Base-by-base conservation (phyloP, 2,888 invertebrate genomes). In the Baccha elongata region DNA sequence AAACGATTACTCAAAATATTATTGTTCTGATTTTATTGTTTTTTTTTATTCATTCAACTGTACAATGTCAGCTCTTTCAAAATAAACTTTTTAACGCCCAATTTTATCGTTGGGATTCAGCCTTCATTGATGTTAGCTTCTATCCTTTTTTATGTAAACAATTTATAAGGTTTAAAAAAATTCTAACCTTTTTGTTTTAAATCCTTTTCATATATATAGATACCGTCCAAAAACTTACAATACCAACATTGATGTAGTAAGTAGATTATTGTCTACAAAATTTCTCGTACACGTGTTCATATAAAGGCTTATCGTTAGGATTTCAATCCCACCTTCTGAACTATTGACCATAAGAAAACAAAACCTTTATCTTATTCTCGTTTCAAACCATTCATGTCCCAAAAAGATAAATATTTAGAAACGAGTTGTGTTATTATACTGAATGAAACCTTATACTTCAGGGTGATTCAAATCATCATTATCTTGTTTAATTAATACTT, bases 341-440 rank as follows among this genome's bases (percentile, higher is more conserved):
- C 2, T 55, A 21, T 37, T 21, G 53, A 55, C 21, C 21, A 21
- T 55, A 32, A 35, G 3, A 35, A 35, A 35, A 35, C 37, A 55
- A 21, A 13, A 17, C 7, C 37, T 37, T 10, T n/a, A 19, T 35
- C 21, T 10, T 3, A 21, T 53, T n/a, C 5, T 19, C n/a, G 10
- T 37, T 37, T n/a, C 5, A 21, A 37, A 8, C 19, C n/a, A 55
- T 35, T 55, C 21, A 53, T 21, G 21, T 19, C 35, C 8, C 10
- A 3, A 32, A 55, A 55, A 19, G n/a, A 37, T 55, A 35, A 35
- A 55, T 55, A 55, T 55, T 55, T n/a, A 37, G 35, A 4, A 35
- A 21, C n/a, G 6, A 15, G 50, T 29, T 50, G 17, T 50, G 3
- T 32, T 32, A 8, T 32, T 32, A n/a, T n/a, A n/a, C n/a, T n/a